phyloP scores from a whole-genome alignment of 2,888 invertebrate genomes.

The Harpalus rubripes region DNA sequence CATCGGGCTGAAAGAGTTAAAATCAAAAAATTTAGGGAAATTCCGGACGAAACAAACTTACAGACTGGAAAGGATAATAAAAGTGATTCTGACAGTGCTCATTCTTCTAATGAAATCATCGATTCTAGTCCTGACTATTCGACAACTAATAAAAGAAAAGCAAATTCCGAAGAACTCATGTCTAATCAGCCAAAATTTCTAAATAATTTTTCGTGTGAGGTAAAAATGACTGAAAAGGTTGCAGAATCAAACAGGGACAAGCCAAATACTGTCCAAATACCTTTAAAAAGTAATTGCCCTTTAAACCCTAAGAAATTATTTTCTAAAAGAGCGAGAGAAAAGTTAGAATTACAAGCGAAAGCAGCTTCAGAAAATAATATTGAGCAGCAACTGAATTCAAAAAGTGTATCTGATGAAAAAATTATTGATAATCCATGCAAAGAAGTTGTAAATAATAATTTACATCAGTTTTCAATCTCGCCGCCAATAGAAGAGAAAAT shows the following conservation, averaged over 20 bases:
- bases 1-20: not conserved
- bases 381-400: not conserved
- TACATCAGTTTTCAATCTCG: not conserved
- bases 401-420: not conserved
- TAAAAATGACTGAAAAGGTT: not conserved
- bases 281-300: not conserved
- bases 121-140: too few relatives aligned
- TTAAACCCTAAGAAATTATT: slow-evolving; percentile 5
- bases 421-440: not conserved
- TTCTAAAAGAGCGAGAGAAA: slow-evolving; percentile 35
- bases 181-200: not conserved
- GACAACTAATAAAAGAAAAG: not conserved
- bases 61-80: not conserved
- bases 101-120: not conserved
- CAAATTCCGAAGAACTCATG: not conserved
- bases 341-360: slow-evolving; percentile 5
- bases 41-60: not conserved
- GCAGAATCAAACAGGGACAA: too few relatives aligned
- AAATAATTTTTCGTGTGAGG: not conserved
- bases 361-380: not conserved
- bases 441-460: not conserved
- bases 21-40: slow-evolving; percentile 34
- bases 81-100: not conserved
- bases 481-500: not conserved
- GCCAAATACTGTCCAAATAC: not conserved